Conservation (phyloP, 2,113 vertebrate species). For the Lanius collurio region DNA sequence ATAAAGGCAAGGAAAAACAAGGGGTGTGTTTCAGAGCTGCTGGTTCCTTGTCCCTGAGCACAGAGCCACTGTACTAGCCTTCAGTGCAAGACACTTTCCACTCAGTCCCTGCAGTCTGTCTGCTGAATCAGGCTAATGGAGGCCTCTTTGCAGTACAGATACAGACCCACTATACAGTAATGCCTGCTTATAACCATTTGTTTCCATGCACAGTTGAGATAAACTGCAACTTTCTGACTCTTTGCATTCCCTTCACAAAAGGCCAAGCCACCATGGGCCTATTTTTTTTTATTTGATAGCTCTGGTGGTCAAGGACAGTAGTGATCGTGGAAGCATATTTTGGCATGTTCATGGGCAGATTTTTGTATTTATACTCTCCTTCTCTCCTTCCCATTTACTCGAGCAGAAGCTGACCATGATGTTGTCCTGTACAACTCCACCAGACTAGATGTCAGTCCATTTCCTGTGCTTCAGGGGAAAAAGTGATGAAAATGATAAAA, state of each 20-base stretch:
- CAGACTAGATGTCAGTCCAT: background rate
- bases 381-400: background rate
- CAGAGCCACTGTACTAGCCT: background rate
- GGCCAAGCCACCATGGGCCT: background rate
- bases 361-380: background rate
- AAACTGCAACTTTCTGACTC: background rate
- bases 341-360: background rate
- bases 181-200: background rate
- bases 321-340: background rate
- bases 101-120: background rate
- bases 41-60: background rate
- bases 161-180: background rate
- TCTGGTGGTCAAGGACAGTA: background rate
- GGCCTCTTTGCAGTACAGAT: background rate
- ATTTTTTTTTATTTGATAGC: background rate
- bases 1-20: background rate
- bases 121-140: background rate
- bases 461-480: background rate
- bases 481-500: background rate
- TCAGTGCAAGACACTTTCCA: background rate
- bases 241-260: background rate
- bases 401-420: background rate
- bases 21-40: background rate
- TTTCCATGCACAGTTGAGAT: background rate
- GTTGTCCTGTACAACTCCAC: background rate